A percentile compares a stretch with the other conserved stretches of the same genome.
Conservation (phyloP, 2,113 vertebrate species). For the Motacilla tschutschensis region DNA sequence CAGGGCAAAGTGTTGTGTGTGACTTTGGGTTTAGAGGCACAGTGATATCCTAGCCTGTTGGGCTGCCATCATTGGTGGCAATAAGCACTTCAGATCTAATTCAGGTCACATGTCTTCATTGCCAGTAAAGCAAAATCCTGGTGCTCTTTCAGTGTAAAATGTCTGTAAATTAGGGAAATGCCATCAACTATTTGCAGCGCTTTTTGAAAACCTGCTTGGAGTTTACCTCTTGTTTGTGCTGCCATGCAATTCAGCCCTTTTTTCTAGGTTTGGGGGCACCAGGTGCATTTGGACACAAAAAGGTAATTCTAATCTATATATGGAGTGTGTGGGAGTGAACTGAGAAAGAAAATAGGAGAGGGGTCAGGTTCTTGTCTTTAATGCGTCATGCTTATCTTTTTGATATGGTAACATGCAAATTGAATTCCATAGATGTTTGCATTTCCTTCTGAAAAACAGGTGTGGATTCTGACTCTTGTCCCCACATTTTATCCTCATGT, state of each 20-base stretch:
- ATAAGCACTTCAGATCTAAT: not conserved
- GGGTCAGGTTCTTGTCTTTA: not conserved
- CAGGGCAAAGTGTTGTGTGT: not conserved
- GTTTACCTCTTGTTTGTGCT: not conserved
- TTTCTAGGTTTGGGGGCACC: not conserved
- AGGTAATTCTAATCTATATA: not conserved
- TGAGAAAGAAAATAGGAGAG: not conserved
- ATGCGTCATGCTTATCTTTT: not conserved
- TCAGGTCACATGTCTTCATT: not conserved
- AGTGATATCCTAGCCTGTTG: not conserved
- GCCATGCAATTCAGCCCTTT: rapidly evolving
- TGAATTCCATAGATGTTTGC: not conserved
- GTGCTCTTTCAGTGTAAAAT: not conserved
- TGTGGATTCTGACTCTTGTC: not conserved
- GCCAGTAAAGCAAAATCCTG: not conserved
- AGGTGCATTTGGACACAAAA: not conserved
- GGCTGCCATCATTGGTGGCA: rapidly evolving
- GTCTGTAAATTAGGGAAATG: not conserved
- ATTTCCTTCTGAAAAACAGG: not conserved
- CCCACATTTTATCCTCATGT: not conserved
- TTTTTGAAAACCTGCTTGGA: not conserved
- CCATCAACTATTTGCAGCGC: not conserved
- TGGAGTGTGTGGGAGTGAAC: not conserved
- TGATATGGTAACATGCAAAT: not conserved
- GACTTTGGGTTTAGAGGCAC: not conserved